These are phyloP conservation scores for Macrophya annulata DNA, from an alignment of 2,888 invertebrate genomes.

Conservation along the genomic window DNA sequence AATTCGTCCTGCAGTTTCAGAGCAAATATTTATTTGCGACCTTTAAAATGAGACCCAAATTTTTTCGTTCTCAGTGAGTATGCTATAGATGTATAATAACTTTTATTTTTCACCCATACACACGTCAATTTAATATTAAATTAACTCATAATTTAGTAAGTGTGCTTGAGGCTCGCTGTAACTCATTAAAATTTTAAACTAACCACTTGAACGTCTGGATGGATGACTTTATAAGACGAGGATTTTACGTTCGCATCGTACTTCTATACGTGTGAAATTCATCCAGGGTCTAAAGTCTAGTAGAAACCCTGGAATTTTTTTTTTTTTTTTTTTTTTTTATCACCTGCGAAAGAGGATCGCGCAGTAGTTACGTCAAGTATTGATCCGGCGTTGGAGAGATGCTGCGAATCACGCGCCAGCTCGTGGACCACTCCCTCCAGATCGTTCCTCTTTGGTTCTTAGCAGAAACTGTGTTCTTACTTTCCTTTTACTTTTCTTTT, in stretches of 20 bases:
- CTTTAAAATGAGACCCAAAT: background rate
- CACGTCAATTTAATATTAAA: background rate
- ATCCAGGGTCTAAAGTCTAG: constrained; percentile 14
- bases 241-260: background rate
- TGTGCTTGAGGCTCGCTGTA: background rate
- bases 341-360: constrained; percentile 42
- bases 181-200: constrained; percentile 9
- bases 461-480: constrained; percentile 6
- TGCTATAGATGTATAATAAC: background rate
- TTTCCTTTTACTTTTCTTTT: no score
- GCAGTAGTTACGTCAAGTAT: constrained; percentile 64
- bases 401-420: constrained; percentile 64
- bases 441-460: constrained; percentile 17
- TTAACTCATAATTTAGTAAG: background rate
- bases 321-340: background rate
- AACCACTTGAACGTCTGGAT: background rate
- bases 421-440: constrained; percentile 44
- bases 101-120: background rate
- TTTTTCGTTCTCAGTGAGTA: background rate
- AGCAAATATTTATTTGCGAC: no score
- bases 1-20: no score
- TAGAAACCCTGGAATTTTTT: constrained; percentile 7
- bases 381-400: constrained; percentile 69
- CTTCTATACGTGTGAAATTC: background rate
- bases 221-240: background rate